Evolutionary conservation across 1,140 invertebrate genomes (phyloP).

Genomic region (Rhyzopertha dominica): DNA sequence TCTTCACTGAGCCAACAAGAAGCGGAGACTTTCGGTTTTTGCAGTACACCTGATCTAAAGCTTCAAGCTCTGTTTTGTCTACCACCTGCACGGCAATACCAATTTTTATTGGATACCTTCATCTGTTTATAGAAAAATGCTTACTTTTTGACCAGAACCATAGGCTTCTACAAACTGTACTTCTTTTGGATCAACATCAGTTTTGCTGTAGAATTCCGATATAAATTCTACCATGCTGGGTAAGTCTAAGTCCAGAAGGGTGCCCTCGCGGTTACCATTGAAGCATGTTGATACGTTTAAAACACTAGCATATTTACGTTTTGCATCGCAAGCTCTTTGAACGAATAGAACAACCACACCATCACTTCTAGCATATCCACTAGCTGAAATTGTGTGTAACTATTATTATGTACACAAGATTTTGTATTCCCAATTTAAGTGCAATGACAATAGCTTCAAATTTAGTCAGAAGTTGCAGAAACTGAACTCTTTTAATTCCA

Average conservation of each 20-base stretch:
- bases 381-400: conserved; percentile 59
- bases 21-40: conserved; percentile 51
- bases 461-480: too few relatives aligned
- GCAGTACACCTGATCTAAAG: conserved; percentile 55
- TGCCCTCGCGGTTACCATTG: conserved; percentile 57
- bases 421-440: too few relatives aligned
- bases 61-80: conserved; percentile 43
- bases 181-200: conserved; percentile 54
- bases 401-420: too few relatives aligned
- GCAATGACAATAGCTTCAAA: too few relatives aligned
- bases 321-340: conserved; percentile 75
- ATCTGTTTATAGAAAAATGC: not conserved
- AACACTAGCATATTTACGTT: conserved; percentile 65
- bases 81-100: conserved; percentile 20
- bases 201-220: conserved; percentile 57
- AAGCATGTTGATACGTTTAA: conserved; percentile 57
- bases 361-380: conserved; percentile 71
- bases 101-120: conserved; percentile 8
- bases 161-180: conserved; percentile 71
- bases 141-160: conserved; percentile 51
- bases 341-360: conserved; percentile 75
- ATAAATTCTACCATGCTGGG: conserved; percentile 49
- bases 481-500: too few relatives aligned
- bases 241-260: conserved; percentile 52
- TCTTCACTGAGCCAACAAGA: conserved; percentile 69